phyloP scores from a whole-genome alignment of 2,888 invertebrate genomes.

The Leptothorax acervorum region DNA sequence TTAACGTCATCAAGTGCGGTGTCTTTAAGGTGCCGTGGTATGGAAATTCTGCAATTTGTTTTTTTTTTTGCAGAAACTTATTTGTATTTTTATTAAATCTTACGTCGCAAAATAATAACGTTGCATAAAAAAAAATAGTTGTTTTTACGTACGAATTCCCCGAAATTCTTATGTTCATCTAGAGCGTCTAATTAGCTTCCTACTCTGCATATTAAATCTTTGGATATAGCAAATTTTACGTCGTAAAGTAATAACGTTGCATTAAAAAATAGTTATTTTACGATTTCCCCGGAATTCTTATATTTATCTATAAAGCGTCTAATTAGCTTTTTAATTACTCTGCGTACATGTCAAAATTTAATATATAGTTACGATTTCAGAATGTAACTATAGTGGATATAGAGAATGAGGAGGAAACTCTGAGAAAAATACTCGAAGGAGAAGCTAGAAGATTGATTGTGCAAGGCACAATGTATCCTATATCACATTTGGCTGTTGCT shows the following conservation, averaged over 20 bases:
- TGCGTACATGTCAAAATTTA: too few relatives aligned
- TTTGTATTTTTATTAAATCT: background rate
- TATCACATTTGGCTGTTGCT: constrained; percentile 83
- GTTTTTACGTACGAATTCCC: background rate
- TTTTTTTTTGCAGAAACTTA: background rate
- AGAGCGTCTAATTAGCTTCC: too few relatives aligned
- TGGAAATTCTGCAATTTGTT: background rate
- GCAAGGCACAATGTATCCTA: constrained; percentile 77
- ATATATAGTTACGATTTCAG: constrained; percentile 55
- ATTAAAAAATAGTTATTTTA: too few relatives aligned
- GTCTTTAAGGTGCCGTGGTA: constrained; percentile 70
- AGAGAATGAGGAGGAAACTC: constrained; percentile 77
- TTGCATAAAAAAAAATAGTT: background rate
- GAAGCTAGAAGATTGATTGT: constrained; percentile 83
- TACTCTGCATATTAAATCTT: too few relatives aligned
- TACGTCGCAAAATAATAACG: background rate
- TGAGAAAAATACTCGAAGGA: constrained; percentile 83
- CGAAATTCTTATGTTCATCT: constrained; percentile 4
- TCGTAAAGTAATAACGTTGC: too few relatives aligned
- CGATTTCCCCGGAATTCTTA: too few relatives aligned
- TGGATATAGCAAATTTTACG: too few relatives aligned
- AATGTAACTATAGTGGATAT: constrained; percentile 76
- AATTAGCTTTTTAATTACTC: constrained; percentile 4
- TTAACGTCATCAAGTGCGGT: constrained; percentile 66
- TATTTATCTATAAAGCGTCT: too few relatives aligned